These are phyloP conservation scores for Agelaius phoeniceus DNA, from an alignment of 2,113 vertebrate genomes.

Conservation along the genomic window DNA sequence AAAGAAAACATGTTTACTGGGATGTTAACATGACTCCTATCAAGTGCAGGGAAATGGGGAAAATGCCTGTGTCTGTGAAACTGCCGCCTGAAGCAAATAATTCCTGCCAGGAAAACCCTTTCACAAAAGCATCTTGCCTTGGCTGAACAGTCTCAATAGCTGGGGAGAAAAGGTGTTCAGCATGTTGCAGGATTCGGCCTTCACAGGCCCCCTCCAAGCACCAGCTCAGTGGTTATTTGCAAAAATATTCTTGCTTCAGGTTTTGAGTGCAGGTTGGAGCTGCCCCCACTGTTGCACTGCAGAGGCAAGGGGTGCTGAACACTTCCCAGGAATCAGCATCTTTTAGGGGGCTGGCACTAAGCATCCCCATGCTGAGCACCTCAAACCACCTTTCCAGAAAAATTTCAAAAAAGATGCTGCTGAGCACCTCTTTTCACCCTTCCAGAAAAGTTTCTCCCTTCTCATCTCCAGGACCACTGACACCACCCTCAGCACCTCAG, in stretches of 20 bases:
- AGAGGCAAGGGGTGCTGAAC: accelerated
- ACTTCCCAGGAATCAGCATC: accelerated
- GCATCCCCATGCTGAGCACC: not conserved
- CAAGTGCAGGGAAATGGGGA: not conserved
- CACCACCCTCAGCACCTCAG: accelerated
- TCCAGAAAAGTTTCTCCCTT: not conserved
- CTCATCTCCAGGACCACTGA: not conserved
- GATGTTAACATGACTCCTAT: slow-evolving; percentile 15
- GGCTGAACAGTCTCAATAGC: not conserved
- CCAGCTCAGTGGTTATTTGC: not conserved
- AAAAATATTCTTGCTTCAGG: not conserved
- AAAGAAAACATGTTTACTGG: slow-evolving; percentile 63
- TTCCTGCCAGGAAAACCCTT: not conserved
- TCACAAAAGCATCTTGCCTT: not conserved
- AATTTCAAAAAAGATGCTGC: not conserved
- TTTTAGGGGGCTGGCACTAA: not conserved
- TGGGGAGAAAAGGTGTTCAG: not conserved
- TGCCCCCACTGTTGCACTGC: not conserved
- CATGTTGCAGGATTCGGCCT: not conserved
- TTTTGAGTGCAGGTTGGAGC: not conserved
- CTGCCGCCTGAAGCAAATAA: not conserved
- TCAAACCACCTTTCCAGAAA: accelerated
- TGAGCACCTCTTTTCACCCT: not conserved
- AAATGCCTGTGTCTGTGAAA: not conserved
- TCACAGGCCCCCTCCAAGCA: not conserved